These are phyloP conservation scores for Zeus faber DNA, from an alignment of 2,113 vertebrate genomes.

Conservation along the genomic window DNA sequence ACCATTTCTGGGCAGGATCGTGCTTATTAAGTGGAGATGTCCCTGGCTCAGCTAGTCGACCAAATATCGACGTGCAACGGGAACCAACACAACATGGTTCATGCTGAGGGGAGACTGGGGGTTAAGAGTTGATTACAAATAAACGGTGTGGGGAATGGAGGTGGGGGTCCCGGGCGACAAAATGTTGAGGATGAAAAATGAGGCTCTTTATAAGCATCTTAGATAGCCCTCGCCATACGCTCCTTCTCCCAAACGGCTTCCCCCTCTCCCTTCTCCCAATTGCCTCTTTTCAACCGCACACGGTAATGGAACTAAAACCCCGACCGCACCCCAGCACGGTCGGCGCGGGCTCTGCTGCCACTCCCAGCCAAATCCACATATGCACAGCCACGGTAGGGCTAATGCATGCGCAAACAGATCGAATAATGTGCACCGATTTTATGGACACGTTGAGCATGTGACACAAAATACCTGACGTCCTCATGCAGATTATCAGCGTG, in stretches of 20 bases:
- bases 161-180: constrained; percentile 8
- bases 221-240: too few relatives aligned
- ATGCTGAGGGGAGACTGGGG: too few relatives aligned
- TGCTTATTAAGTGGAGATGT: too few relatives aligned
- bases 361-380: not conserved
- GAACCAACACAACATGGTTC: too few relatives aligned
- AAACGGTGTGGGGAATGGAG: not conserved
- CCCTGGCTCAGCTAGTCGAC: too few relatives aligned
- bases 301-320: too few relatives aligned
- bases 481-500: constrained; percentile 13
- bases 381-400: constrained; percentile 14
- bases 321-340: too few relatives aligned
- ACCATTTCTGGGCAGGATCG: not conserved
- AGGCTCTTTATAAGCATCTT: constrained; percentile 20
- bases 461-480: constrained; percentile 20
- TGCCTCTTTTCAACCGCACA: constrained; percentile 18
- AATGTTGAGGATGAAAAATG: constrained; percentile 15
- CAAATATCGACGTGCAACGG: too few relatives aligned
- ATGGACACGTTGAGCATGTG: constrained; percentile 17
- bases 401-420: constrained; percentile 13
- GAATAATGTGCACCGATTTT: constrained; percentile 39
- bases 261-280: constrained; percentile 23
- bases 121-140: not conserved
- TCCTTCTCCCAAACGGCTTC: constrained; percentile 12
- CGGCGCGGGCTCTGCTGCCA: too few relatives aligned